These are phyloP conservation scores for Reinhardtius hippoglossoides DNA, from an alignment of 2,113 vertebrate genomes.

Conservation along the genomic window DNA sequence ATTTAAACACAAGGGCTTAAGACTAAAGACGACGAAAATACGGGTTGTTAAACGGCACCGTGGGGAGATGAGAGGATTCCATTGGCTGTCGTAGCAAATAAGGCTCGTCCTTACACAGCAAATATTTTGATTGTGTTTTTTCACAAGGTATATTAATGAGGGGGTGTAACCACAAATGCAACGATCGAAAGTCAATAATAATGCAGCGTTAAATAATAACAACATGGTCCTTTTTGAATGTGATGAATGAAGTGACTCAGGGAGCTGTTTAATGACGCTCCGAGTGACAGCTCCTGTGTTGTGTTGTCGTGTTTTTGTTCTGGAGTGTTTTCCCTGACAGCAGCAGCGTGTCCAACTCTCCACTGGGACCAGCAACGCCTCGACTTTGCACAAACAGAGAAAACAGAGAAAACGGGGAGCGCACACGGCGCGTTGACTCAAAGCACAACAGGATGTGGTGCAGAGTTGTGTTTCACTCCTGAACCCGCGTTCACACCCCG, in stretches of 20 bases:
- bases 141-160: slow-evolving; percentile 48
- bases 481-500: slow-evolving; percentile 72
- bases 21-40: slow-evolving; percentile 15
- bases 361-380: slow-evolving; percentile 42
- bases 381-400: slow-evolving; percentile 42
- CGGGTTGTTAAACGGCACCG: slow-evolving; percentile 45
- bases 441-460: slow-evolving; percentile 84
- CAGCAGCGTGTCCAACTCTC: slow-evolving; percentile 14
- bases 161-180: background rate
- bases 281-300: slow-evolving; percentile 78
- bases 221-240: too few relatives aligned
- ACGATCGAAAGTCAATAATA: background rate
- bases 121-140: slow-evolving; percentile 59
- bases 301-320: background rate
- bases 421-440: slow-evolving; percentile 57
- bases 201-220: background rate
- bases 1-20: background rate
- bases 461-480: slow-evolving; percentile 72
- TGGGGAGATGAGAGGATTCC: slow-evolving; percentile 40
- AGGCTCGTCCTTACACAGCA: slow-evolving; percentile 77
- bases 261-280: slow-evolving; percentile 56
- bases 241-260: background rate
- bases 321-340: background rate
- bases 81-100: slow-evolving; percentile 58
- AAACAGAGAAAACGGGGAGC: slow-evolving; percentile 19